These are phyloP conservation scores for Portevinia maculata DNA, from an alignment of 2,888 invertebrate genomes.

Conservation along the genomic window DNA sequence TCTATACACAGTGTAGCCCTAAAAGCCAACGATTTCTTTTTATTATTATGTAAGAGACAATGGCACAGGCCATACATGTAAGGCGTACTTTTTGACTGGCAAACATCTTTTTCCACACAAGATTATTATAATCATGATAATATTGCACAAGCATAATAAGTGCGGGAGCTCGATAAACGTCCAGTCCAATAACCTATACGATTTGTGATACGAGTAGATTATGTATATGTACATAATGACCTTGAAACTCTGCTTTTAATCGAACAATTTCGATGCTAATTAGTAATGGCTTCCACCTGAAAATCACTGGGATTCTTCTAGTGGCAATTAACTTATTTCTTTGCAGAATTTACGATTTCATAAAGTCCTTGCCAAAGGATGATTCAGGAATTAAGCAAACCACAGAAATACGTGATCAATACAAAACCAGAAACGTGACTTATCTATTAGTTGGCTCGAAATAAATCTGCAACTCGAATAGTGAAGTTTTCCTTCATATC, in stretches of 20 bases:
- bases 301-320: slow-evolving; percentile 33
- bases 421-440: slow-evolving; percentile 68
- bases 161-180: slow-evolving; percentile 9
- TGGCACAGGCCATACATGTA: slow-evolving; percentile 25
- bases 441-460: slow-evolving; percentile 62
- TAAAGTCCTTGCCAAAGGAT: slow-evolving; percentile 55
- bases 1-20: slow-evolving; percentile 50
- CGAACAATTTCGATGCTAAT: slow-evolving; percentile 37
- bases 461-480: slow-evolving; percentile 60
- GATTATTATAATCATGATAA: slow-evolving; percentile 25
- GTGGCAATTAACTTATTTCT: slow-evolving; percentile 55
- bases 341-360: slow-evolving; percentile 61
- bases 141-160: slow-evolving; percentile 24
- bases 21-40: slow-evolving; percentile 54
- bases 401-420: slow-evolving; percentile 68
- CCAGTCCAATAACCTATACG: background rate
- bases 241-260: slow-evolving; percentile 5
- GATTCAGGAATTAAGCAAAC: slow-evolving; percentile 66
- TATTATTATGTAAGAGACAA: slow-evolving; percentile 62
- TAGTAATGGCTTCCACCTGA: slow-evolving; percentile 36
- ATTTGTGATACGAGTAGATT: background rate
- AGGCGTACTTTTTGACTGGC: slow-evolving; percentile 8
- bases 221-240: background rate
- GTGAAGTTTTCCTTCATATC: slow-evolving; percentile 23
- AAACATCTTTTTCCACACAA: slow-evolving; percentile 34